Conservation (phyloP, 2,888 invertebrate species). For the Diarsia rubi region DNA sequence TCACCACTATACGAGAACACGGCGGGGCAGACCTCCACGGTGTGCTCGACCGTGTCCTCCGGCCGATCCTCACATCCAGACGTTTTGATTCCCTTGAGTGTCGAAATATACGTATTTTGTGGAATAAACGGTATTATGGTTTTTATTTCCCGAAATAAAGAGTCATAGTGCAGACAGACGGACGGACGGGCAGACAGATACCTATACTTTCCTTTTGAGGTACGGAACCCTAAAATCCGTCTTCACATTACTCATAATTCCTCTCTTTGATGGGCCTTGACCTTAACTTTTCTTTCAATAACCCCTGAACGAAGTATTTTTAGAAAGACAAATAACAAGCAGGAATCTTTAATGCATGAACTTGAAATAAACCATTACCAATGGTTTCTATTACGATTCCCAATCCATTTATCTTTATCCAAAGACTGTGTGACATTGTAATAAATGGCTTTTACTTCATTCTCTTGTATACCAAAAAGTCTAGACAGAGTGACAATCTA, state of each 20-base stretch:
- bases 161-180: too few species aligned
- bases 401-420: conserved; percentile 14
- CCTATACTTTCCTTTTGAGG: too few species aligned
- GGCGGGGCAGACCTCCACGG: too few species aligned
- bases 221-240: too few species aligned
- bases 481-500: background rate
- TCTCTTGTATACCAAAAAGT: background rate
- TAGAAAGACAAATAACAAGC: background rate
- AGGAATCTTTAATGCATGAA: conserved; percentile 18
- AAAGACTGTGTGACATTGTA: background rate
- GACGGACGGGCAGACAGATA: too few species aligned
- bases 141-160: too few species aligned
- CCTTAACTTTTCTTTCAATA: conserved; percentile 44
- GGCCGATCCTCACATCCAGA: too few species aligned
- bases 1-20: too few species aligned
- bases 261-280: conserved; percentile 30
- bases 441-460: conserved; percentile 6
- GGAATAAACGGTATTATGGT: too few species aligned
- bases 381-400: conserved; percentile 10
- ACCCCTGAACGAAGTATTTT: conserved; percentile 22
- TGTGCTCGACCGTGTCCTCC: too few species aligned
- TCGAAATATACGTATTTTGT: too few species aligned
- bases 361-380: conserved; percentile 13
- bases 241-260: conserved; percentile 23
- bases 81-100: too few species aligned